Conservation (phyloP, 2,888 invertebrate genomes). For the Eucera pruinosa region DNA sequence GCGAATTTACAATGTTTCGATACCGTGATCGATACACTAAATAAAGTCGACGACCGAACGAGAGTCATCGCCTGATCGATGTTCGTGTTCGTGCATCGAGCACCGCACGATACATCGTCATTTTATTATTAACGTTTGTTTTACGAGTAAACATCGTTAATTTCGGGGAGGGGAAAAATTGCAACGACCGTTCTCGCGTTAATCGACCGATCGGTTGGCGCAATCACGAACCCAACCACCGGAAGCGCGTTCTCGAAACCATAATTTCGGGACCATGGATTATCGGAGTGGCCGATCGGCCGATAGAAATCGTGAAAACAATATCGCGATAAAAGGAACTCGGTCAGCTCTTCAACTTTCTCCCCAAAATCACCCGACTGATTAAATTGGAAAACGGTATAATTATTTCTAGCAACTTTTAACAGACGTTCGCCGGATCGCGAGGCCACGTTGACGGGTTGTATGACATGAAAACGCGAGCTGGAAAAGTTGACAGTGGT, state of each 20-base stretch:
- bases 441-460: too few relatives aligned
- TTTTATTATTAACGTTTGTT: conserved; percentile 31
- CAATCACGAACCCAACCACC: background rate
- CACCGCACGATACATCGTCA: background rate
- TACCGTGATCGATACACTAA: conserved; percentile 8
- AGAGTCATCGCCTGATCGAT: background rate
- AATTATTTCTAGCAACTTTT: conserved; percentile 2
- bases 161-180: background rate
- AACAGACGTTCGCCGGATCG: background rate
- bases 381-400: background rate
- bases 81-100: background rate
- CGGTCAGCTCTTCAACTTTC: conserved; percentile 36
- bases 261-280: conserved; percentile 9
- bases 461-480: too few relatives aligned
- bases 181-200: too few relatives aligned
- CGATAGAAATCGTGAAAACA: conserved; percentile 26
- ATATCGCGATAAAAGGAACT: conserved; percentile 45
- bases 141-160: conserved; percentile 1
- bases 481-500: background rate
- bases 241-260: conserved; percentile 4
- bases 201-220: conserved; percentile 12
- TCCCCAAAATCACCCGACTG: background rate
- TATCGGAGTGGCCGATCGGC: conserved; percentile 23
- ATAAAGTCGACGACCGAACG: background rate
- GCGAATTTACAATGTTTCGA: conserved; percentile 43